Evolutionary conservation across 2,888 invertebrate genomes (phyloP), one percentile per base, ranked within the genome.

Genomic region (Rhamphomyia laevipes): DNA sequence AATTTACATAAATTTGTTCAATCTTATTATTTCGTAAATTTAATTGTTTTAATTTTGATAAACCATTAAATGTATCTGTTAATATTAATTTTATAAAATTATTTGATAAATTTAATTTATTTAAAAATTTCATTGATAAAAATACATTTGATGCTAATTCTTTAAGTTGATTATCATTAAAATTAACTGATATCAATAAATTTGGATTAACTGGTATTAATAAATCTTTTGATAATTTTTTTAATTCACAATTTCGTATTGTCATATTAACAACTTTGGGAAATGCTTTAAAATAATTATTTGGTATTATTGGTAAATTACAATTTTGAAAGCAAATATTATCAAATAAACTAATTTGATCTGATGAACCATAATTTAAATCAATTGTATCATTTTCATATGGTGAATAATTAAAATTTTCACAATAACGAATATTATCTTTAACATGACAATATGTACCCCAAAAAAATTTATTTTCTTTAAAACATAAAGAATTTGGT

Each of bases 201-300:
- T 21, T 41, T 21, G 6, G 1, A 41, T 21, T 41, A 21, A 3
- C 7, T 41, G 18, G 27, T 27, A n/a, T 42, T 15, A 42, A 27
- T 13, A 4, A 15, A 4, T 40, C 12, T 13, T 10, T 12, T n/a
- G 15, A 3, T 35, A 35, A n/a, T 13, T 13, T 35, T 15, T 42
- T 42, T n/a, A 42, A 15, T 23, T 42, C 6, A 23, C 42, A 42
- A 23, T 27, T 10, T 15, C 42, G 5, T 27, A 42, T 42, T n/a
- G 42, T 42, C 42, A 42, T 42, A 42, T 42, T 42, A 23, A 15
- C 42, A 23, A 42, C 15, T 23, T 15, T 23, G 27, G 42, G 42
- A 42, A 42, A 42, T 42, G 42, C 42, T 15, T 23, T 15, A 27
- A 42, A 42, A 42, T 42, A 42, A 42, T 42, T 42, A 13, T n/a